Percentiles rank a stretch among this genome's conserved stretches.
Evolutionary conservation across 2,888 invertebrate species (phyloP).

Genomic region (Megamerina dolium): DNA sequence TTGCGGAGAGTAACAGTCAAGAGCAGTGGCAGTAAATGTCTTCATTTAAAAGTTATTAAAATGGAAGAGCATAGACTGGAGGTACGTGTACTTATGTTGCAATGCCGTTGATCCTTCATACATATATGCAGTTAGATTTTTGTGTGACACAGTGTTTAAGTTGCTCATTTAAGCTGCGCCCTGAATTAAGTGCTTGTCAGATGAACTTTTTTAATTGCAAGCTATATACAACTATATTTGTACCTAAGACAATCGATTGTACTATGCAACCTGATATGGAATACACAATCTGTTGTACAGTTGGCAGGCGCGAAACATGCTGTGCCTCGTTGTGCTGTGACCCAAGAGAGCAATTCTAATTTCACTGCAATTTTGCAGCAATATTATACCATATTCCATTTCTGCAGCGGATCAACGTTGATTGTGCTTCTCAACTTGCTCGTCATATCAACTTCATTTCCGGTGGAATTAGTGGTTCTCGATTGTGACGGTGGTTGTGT

Average conservation of each 20-base stretch:
- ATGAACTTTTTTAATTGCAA: slow-evolving; percentile 45
- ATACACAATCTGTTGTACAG: slow-evolving; percentile 44
- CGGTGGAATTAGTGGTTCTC: slow-evolving; percentile 20
- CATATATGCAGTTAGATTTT: too few species aligned
- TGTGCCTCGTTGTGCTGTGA: slow-evolving; percentile 48
- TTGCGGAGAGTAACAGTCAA: background rate
- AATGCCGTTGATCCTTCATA: too few species aligned
- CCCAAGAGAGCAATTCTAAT: slow-evolving; percentile 50
- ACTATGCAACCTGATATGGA: slow-evolving; percentile 44
- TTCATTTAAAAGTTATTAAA: slow-evolving; percentile 25
- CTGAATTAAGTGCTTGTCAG: too few species aligned
- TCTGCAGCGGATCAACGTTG: too few species aligned
- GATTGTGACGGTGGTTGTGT: slow-evolving; percentile 7
- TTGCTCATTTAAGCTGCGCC: too few species aligned
- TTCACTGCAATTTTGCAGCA: slow-evolving; percentile 13
- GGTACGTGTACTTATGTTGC: too few species aligned
- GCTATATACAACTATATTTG: slow-evolving; percentile 43
- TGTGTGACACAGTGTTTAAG: too few species aligned
- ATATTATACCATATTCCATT: too few species aligned
- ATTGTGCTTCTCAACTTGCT: slow-evolving; percentile 3
- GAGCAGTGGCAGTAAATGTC: slow-evolving; percentile 16
- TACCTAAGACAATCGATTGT: slow-evolving; percentile 3
- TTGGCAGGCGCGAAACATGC: slow-evolving; percentile 36
- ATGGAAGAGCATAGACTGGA: too few species aligned
- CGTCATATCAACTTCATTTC: slow-evolving; percentile 20